phyloP scores from a whole-genome alignment of 1,140 invertebrate species.

The Ceratosolen fusciceps region DNA sequence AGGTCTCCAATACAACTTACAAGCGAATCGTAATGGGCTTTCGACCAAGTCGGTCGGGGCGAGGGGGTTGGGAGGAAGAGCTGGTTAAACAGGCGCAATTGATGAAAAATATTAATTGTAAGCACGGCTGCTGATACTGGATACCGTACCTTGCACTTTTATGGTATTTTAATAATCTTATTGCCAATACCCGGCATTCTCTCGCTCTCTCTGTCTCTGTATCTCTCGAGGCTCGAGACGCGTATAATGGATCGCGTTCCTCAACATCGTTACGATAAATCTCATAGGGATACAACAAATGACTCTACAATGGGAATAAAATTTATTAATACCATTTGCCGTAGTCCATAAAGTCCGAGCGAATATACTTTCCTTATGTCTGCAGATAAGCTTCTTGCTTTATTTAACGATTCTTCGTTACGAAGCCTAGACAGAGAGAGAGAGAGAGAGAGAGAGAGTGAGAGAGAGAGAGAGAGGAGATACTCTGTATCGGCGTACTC shows the following conservation, averaged over 20 bases:
- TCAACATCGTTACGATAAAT: not conserved
- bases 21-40: not conserved
- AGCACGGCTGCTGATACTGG: not conserved
- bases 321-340: not conserved
- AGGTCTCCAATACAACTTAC: not conserved
- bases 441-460: too few species aligned
- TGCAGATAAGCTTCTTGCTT: not conserved
- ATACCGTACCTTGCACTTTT: not conserved
- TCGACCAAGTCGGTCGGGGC: too few species aligned
- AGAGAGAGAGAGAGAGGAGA: too few species aligned
- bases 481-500: too few species aligned
- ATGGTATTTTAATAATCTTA: not conserved
- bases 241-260: not conserved
- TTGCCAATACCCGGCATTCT: not conserved
- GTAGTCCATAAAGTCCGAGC: not conserved
- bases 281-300: not conserved
- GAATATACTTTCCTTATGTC: not conserved
- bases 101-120: not conserved
- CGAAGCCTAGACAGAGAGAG: too few species aligned
- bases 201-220: too few species aligned
- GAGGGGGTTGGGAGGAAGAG: not conserved
- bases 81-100: not conserved
- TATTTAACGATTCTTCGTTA: too few species aligned
- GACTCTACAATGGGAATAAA: slow-evolving; percentile 1
- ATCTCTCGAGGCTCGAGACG: too few species aligned